Base-by-base conservation (phyloP, 2,888 invertebrate genomes). In the Aleiodes testaceus region DNA sequence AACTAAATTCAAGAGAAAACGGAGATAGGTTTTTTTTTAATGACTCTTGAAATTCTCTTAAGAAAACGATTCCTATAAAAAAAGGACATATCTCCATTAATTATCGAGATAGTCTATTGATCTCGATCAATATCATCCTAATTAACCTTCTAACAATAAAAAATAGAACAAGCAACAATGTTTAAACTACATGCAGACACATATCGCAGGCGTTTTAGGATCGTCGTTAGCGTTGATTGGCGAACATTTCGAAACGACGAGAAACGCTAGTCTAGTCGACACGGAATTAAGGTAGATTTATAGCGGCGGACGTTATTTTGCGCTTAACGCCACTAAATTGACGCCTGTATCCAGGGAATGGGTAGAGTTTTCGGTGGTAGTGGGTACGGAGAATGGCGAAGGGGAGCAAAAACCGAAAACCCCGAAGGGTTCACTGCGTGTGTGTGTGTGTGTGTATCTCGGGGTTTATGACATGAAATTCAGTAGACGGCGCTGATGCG, bases 271-370 rank as follows among this genome's bases (percentile, higher is more conserved):
- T 65, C 73, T 50, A 49, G 70, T 70, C 67, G 71, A 72, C 78
- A 77, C 77, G 79, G 78, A 81, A 79, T 81, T 81, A 80, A 79
- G 79, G 80, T 78, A 79, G 78, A 80, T 82, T 82, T 81, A 81
- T 80, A 77, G 79, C 77, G 75, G 74, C 67, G 75, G 78, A 80
- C 79, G 78, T 81, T 81, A 80, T 80, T 80, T 81, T 78, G 78
- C 78, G 79, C 78, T 82, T 79, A 82, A 79, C 78, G 79, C 76
- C 76, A 78, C 76, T 80, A 77, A 82, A 82, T 80, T 80, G 80
- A 77, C 79, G 76, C 70, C 77, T 30, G 45, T 18, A 14, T 30
- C n/a, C n/a, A 12, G 63, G 44, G 63, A n/a, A 16, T 16, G 22
- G 42, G 53, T 9, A 53, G 53, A 53, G 22, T 22, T n/a, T 12